Conservation (phyloP, 2,888 invertebrate species). For the Matsumyia berberina region DNA sequence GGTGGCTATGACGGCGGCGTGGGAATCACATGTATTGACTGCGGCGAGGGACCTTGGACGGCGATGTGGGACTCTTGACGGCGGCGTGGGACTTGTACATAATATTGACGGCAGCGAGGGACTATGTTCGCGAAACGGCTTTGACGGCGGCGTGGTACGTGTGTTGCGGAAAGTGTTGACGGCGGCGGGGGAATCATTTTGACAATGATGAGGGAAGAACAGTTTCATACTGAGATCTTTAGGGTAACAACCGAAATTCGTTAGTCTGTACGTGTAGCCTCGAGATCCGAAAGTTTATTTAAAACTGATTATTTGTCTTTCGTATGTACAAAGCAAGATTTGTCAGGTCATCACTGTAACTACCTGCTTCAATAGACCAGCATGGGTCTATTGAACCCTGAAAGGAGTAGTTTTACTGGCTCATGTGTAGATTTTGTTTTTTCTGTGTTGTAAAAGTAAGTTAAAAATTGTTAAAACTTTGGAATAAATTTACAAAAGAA, state of each 20-base stretch:
- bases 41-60: conserved; percentile 35
- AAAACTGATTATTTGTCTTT: neutral
- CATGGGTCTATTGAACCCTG: conserved; percentile 1
- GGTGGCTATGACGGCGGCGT: conserved; percentile 35
- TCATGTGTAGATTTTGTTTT: conserved; percentile 51
- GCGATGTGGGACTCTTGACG: conserved; percentile 31
- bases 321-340: conserved; percentile 37
- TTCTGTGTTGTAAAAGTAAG: neutral
- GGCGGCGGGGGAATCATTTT: conserved; percentile 35
- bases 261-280: neutral
- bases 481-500: too few relatives aligned
- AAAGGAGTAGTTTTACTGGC: conserved; percentile 26
- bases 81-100: conserved; percentile 42
- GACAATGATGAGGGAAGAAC: neutral
- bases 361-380: conserved; percentile 37
- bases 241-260: too few relatives aligned
- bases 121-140: neutral
- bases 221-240: neutral
- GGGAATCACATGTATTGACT: conserved; percentile 29
- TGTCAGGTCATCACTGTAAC: conserved; percentile 19
- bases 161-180: too few relatives aligned
- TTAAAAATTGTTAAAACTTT: too few relatives aligned
- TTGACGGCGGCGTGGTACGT: conserved; percentile 54
- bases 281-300: too few relatives aligned
- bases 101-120: conserved; percentile 53